Percentiles rank a stretch among this genome's conserved stretches.
phyloP scores from a whole-genome alignment of 2,888 invertebrate genomes.

The Megalurothrips usitatus region DNA sequence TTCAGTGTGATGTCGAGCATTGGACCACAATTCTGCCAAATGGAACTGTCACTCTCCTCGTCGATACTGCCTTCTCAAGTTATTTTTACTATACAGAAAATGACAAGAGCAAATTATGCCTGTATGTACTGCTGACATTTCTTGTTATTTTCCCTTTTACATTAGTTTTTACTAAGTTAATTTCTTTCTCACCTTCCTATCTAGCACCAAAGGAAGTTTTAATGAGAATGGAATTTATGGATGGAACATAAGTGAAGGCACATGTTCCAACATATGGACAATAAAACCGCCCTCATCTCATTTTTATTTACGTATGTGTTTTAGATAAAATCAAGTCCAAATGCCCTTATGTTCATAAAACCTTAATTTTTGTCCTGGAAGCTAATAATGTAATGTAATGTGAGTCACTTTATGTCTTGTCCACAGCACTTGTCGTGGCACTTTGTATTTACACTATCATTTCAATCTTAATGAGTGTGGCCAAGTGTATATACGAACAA shows the following conservation, averaged over 20 bases:
- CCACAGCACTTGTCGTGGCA: neutral
- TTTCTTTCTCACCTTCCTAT: slow-evolving; percentile 9
- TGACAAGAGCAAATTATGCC: slow-evolving; percentile 41
- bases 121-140: slow-evolving; percentile 37
- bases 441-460: neutral
- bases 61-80: slow-evolving; percentile 43
- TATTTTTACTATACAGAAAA: slow-evolving; percentile 41
- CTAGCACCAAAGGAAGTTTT: slow-evolving; percentile 42
- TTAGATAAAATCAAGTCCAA: neutral
- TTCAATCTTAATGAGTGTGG: neutral
- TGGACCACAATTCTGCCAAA: slow-evolving; percentile 39
- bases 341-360: neutral
- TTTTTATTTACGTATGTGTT: slow-evolving; percentile 45
- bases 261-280: slow-evolving; percentile 42
- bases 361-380: neutral
- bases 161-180: slow-evolving; percentile 28
- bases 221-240: slow-evolving; percentile 46
- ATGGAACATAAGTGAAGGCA: slow-evolving; percentile 44
- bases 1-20: slow-evolving; percentile 43
- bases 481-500: neutral
- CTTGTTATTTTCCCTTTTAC: neutral
- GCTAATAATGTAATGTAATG: too few relatives aligned
- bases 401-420: neutral
- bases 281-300: slow-evolving; percentile 41
- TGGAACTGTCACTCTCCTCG: slow-evolving; percentile 41